phyloP scores from a whole-genome alignment of 2,113 vertebrate genomes.

The Pteronura brasiliensis region DNA sequence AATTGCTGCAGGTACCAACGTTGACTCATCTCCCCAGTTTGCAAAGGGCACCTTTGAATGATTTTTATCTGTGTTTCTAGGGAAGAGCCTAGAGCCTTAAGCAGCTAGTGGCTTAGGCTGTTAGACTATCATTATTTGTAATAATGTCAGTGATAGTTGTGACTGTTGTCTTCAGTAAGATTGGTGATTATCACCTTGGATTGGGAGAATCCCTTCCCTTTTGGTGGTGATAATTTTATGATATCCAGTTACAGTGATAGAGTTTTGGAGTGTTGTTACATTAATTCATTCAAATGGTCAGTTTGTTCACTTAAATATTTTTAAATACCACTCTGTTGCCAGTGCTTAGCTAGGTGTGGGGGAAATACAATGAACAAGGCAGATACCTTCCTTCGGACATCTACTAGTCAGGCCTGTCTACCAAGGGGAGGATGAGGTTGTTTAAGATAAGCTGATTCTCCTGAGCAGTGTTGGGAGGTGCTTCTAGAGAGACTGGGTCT shows the following conservation, averaged over 20 bases:
- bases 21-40: slow-evolving; percentile 38
- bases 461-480: neutral
- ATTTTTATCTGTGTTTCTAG: slow-evolving; percentile 21
- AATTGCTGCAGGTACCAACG: neutral
- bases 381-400: neutral
- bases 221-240: neutral
- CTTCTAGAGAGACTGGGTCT: neutral
- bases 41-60: neutral
- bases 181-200: neutral
- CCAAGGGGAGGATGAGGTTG: neutral
- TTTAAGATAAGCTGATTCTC: neutral
- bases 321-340: neutral
- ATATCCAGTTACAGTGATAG: neutral
- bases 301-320: slow-evolving; percentile 23
- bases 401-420: neutral
- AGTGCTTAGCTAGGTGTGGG: neutral
- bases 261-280: neutral
- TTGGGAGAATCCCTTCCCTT: neutral
- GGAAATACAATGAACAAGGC: neutral
- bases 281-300: neutral
- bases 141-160: neutral
- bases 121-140: neutral
- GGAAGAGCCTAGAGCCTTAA: neutral
- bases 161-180: neutral
- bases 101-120: neutral